Base-by-base conservation (phyloP, 2,888 invertebrate species). In the Lobophora halterata region DNA sequence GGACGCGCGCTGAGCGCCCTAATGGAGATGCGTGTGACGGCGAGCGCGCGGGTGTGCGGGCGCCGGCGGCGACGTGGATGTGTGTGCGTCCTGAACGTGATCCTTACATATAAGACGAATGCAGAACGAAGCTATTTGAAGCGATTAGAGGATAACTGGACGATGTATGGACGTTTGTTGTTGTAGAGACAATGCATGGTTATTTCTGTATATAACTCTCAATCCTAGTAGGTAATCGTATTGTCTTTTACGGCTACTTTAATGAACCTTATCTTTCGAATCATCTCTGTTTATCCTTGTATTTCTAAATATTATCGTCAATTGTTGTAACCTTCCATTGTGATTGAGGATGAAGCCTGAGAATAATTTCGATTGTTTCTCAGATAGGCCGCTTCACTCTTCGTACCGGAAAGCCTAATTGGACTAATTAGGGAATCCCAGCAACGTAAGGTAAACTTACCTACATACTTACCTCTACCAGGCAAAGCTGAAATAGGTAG, bases 241-340 rank as follows among this genome's bases (percentile, higher is more conserved):
- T 26, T 2, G 17, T 17, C 3, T 17, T 41, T 26, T 21, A 21
- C 27, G 20, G 17, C 12, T 10, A 11, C 17, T 29, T n/a, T n/a
- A 30, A 25, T 26, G 11, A 5, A 4, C 5, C 7, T 9, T 12
- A 8, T 11, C 17, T 17, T 26, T 14, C 10, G 27, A 17, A 24
- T 17, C 8, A 24, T 43, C 28, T 30, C 20, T 37, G 26, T 33
- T 37, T 43, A 37, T 30, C 33, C 30, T 32, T 24, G 21, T 23
- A 16, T 21, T 31, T 11, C 27, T 13, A 36, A 36, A 42, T 36
- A 36, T 32, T 36, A 27, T 36, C 14, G 14, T 42, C n/a, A 29
- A 40, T 35, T 23, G 31, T 17, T 16, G n/a, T 40, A 25, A 37
- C 42, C 37, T 43, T 33, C 19, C 33, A 36, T 42, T 30, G 29